Evolutionary conservation across 2,113 vertebrate species (phyloP).

Genomic region (Eonycteris spelaea): DNA sequence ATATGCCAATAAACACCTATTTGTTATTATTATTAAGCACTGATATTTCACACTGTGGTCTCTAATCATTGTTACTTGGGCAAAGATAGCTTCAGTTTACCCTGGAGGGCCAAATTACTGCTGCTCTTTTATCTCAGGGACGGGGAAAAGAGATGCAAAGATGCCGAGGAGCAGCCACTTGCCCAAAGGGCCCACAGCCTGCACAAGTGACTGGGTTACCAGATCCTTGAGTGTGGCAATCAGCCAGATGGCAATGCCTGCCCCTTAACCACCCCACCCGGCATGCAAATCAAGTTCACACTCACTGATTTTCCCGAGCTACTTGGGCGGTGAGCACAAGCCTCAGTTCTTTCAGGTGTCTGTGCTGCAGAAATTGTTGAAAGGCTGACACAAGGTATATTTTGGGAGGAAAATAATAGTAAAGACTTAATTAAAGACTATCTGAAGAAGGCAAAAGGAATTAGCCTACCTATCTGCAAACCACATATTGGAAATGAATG

Average conservation of each 20-base stretch:
- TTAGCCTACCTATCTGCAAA: slow-evolving; percentile 47
- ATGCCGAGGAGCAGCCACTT: neutral
- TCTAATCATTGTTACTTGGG: neutral
- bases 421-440: slow-evolving; percentile 66
- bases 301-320: slow-evolving; percentile 17
- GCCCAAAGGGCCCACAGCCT: neutral
- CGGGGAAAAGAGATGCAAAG: neutral
- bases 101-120: neutral
- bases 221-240: neutral
- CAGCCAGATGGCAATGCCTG: neutral
- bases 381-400: slow-evolving; percentile 34
- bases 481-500: slow-evolving; percentile 52
- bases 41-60: neutral
- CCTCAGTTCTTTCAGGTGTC: slow-evolving; percentile 14
- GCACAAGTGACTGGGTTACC: neutral
- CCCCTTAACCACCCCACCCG: neutral
- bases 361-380: slow-evolving; percentile 27
- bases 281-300: neutral
- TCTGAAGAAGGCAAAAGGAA: slow-evolving; percentile 54
- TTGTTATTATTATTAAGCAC: neutral
- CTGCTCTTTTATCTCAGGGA: neutral
- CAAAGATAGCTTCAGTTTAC: neutral
- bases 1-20: neutral
- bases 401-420: slow-evolving; percentile 25
- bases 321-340: neutral